Evolutionary conservation across 2,797 vertebrate species (phyloP).

Genomic region (Mycteria americana): DNA sequence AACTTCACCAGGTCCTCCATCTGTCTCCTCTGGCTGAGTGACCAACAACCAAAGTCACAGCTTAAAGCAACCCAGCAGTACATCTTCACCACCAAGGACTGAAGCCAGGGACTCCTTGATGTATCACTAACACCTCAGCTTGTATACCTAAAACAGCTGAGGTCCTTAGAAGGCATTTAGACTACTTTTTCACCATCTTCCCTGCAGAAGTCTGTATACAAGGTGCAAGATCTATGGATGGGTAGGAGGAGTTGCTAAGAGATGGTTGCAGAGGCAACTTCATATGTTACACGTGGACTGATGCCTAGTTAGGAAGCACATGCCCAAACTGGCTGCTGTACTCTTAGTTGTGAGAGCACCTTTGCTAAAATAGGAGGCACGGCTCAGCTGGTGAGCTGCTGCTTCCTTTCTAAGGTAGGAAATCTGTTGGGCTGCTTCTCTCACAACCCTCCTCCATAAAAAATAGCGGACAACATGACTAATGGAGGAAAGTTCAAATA

Average conservation of each 20-base stretch:
- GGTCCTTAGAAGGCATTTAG: neutral
- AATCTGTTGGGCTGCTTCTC: conserved; percentile 34
- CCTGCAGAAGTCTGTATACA: neutral
- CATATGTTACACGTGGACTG: neutral
- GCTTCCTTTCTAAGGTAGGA: conserved; percentile 29
- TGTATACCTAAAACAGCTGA: neutral
- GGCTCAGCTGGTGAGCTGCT: conserved; percentile 4
- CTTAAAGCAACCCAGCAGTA: neutral
- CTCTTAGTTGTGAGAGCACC: conserved; percentile 26
- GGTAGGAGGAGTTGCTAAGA: neutral
- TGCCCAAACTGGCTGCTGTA: conserved; percentile 19
- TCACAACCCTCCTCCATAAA: neutral
- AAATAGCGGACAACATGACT: neutral
- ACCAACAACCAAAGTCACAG: neutral
- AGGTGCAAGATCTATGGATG: neutral
- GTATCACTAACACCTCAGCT: neutral
- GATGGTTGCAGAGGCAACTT: neutral
- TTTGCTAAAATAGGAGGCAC: conserved; percentile 54
- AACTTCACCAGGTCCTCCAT: neutral
- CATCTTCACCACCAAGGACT: neutral
- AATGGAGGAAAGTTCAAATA: neutral
- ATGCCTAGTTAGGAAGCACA: neutral
- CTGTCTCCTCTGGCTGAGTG: neutral
- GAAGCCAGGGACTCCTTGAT: neutral
- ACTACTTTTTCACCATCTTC: neutral